Evolutionary conservation across 2,888 invertebrate species (phyloP), one percentile per base, ranked within the genome.

Genomic region (Volucella zonaria): DNA sequence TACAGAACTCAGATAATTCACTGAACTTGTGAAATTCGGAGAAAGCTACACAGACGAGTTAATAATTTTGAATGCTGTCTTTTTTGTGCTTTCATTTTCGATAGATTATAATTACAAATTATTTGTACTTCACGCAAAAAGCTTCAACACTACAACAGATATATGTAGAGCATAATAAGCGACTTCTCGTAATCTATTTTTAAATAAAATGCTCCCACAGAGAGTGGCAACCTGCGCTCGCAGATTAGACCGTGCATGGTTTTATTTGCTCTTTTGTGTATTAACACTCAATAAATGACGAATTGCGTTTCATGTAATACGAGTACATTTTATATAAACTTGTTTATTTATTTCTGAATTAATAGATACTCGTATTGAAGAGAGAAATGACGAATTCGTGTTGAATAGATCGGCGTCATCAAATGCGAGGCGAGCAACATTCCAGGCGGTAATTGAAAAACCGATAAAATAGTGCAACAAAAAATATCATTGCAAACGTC

Each of bases 1-100:
- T 31, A 4, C 47, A 52, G 42, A 52, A 73, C 61, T 51, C 43
- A 77, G 58, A 71, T 64, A 76, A 77, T 81, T 76, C 71, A 64
- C 77, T 81, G 81, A 81, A 81, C 77, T 81, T 77, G 51, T 59
- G 47, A 71, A 68, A 77, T 77, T 76, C 77, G 12, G 59, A 71
- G 81, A 76, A 81, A 23, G 6, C 10, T 49, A 40, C 14, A 43
- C 31, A 38, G 40, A 1, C 10, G 54, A 47, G 43, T 67, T 31
- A 38, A 56, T 54, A 42, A 31, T 70, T 58, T n/a, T 18, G 38
- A 31, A 18, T 75, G 47, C 45, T 47, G 14, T 61, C 3, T 18
- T 52, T 45, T 52, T 47, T 11, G 43, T 67, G 67, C 14, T 54
- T 67, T 67, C 47, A 54, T 66, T 66, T 66, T 64, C 11, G 11